Percentiles rank a stretch among this genome's conserved stretches.
phyloP scores from a whole-genome alignment of 2,888 invertebrate genomes.

The Parasteatoda lunata region DNA sequence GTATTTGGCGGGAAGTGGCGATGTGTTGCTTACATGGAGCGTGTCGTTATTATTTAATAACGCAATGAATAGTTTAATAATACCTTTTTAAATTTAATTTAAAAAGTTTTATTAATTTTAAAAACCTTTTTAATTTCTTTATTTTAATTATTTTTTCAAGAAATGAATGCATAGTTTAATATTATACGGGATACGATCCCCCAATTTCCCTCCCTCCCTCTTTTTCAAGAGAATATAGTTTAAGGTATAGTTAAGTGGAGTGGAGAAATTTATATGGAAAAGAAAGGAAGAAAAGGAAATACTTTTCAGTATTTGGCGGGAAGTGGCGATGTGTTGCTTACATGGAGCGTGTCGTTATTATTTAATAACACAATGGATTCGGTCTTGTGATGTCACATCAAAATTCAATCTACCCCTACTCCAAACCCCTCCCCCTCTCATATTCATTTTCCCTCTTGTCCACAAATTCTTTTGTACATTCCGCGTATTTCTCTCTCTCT shows the following conservation, averaged over 20 bases:
- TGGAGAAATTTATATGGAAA: conserved; percentile 2
- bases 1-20: conserved; percentile 51
- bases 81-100: not conserved
- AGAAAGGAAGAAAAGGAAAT: conserved; percentile 1
- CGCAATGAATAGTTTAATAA: conserved; percentile 54
- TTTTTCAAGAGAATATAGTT: too few relatives aligned
- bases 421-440: not conserved
- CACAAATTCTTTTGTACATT: conserved; percentile 3
- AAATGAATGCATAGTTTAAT: too few relatives aligned
- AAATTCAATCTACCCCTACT: conserved; percentile 36
- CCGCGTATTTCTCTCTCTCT: not conserved
- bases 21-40: conserved; percentile 38
- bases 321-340: conserved; percentile 45
- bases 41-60: conserved; percentile 57
- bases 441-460: conserved; percentile 30
- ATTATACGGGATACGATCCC: too few relatives aligned
- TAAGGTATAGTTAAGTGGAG: not conserved
- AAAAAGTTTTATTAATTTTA: too few relatives aligned
- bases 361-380: conserved; percentile 57
- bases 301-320: conserved; percentile 48
- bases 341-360: conserved; percentile 51
- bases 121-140: too few relatives aligned
- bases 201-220: too few relatives aligned
- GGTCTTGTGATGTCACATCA: conserved; percentile 56
- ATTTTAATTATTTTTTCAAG: too few relatives aligned